A percentile compares a stretch with the other conserved stretches of the same genome.
Evolutionary conservation across 2,797 vertebrate genomes (phyloP).

Genomic region (Neolamprologus multifasciatus): DNA sequence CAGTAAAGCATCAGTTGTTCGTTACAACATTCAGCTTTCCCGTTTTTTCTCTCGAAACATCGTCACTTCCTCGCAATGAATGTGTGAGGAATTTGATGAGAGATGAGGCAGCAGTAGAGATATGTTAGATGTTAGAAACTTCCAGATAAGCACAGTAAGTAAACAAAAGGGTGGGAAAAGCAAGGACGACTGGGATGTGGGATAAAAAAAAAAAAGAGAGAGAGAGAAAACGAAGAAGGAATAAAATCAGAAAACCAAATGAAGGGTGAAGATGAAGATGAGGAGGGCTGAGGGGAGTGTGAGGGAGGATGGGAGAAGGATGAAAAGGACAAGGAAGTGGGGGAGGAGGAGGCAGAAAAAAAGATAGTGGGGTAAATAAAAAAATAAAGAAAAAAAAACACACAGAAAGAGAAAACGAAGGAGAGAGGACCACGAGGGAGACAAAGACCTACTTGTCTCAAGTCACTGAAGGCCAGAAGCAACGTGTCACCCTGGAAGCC

Average conservation of each 20-base stretch:
- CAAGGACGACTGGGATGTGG: conserved; percentile 41
- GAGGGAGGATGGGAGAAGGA: conserved; percentile 27
- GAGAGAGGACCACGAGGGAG: conserved; percentile 82
- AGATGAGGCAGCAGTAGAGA: neutral
- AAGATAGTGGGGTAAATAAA: conserved; percentile 19
- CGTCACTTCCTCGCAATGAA: neutral
- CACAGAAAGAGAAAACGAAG: conserved; percentile 56
- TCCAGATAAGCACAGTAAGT: neutral
- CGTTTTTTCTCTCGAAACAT: neutral
- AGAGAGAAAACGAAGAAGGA: neutral
- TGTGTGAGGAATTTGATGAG: neutral
- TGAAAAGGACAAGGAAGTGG: conserved; percentile 36
- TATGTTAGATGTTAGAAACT: neutral
- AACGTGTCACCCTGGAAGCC: conserved; percentile 99
- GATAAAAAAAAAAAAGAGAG: neutral
- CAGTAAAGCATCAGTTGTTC: neutral
- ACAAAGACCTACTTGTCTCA: conserved; percentile 99
- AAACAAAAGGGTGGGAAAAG: conserved; percentile 41
- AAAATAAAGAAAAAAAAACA: conserved; percentile 14
- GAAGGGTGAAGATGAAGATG: conserved; percentile 18
- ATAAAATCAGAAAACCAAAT: conserved; percentile 12
- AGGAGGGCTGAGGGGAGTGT: neutral
- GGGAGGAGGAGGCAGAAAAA: conserved; percentile 15
- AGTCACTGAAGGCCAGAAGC: conserved; percentile 99
- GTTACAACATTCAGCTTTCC: neutral